Base-by-base conservation (phyloP, 2,113 vertebrate genomes). In the Tretioscincus oriximinensis region DNA sequence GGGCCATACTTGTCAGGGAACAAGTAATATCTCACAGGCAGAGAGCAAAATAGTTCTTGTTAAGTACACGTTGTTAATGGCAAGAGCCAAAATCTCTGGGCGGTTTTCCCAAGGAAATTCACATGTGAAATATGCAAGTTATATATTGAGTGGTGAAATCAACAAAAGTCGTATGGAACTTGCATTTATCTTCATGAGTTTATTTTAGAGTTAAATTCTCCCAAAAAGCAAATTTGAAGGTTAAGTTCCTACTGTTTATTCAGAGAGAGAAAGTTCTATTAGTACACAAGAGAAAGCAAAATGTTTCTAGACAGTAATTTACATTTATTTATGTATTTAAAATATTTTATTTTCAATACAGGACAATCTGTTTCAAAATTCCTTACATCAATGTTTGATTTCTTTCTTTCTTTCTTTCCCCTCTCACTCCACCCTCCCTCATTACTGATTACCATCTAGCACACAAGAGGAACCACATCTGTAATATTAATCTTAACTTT, bases 21-120 rank as follows among this genome's bases (percentile, higher is more conserved):
- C 41, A 60, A 69, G 28, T 35, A 29, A 63, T 29, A 77, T 58
- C 47, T 66, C n/a, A n/a, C 26, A 47, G 73, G 54, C 73, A 70
- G 26, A 69, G 21, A 41, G 51, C 64, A 60, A 64, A 81, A 83
- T 21, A 73, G 24, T 9, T 10, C 35, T 41, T 68, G 21, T n/a
- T 78, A 49, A 74, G 35, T 73, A 16, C 22, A 14, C 18, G 4
- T n/a, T 54, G 31, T 22, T 61, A 22, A n/a, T 68, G 68, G 76
- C 60, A 51, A 51, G n/a, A 73, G 63, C 18, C 70, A 83, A 64
- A 68, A 73, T 45, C 8, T 73, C 49, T 73, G 75, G 76, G 35
- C 66, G 73, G 45, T 20, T 28, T 63, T 74, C 76, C 76, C 82
- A 69, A 63, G 31, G 67, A 71, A 58, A 63, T 64, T 61, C 72